Percentiles rank a stretch among this genome's conserved stretches.
Conservation (phyloP, 1,140 invertebrate genomes). For the Drusus annulatus region DNA sequence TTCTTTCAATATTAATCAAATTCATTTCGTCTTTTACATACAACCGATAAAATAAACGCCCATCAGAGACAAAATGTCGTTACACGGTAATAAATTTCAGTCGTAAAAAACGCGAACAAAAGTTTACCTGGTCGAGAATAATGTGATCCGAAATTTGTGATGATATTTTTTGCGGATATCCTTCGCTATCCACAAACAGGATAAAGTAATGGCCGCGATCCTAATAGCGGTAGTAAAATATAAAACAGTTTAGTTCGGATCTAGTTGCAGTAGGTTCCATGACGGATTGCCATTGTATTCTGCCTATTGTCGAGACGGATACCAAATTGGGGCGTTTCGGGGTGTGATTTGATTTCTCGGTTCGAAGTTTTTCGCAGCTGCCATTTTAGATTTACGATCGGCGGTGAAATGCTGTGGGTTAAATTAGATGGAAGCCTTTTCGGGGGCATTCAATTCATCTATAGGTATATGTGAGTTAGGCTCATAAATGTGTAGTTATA, state of each 20-base stretch:
- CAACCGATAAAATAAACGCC: neutral
- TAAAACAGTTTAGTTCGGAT: constrained; percentile 28
- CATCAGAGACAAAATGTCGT: constrained; percentile 1
- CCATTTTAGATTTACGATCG: constrained; percentile 46
- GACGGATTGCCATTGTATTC: constrained; percentile 51
- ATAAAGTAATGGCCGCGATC: neutral
- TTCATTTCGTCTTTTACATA: neutral
- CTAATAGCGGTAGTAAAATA: constrained; percentile 25
- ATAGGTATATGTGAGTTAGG: neutral
- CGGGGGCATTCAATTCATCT: constrained; percentile 1
- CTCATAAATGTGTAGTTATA: neutral
- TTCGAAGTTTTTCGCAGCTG: constrained; percentile 50
- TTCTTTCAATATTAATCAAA: no score
- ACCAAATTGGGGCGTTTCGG: constrained; percentile 46
- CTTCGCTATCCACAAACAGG: neutral
- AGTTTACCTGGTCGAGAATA: constrained; percentile 18
- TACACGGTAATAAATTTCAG: constrained; percentile 1
- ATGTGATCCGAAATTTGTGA: constrained; percentile 12
- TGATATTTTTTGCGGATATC: constrained; percentile 2
- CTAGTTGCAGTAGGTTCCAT: constrained; percentile 36
- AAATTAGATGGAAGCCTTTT: constrained; percentile 1
- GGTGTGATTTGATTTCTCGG: constrained; percentile 41
- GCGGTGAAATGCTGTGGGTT: constrained; percentile 32
- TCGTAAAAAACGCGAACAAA: constrained; percentile 3
- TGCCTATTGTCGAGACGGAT: constrained; percentile 49